These are phyloP conservation scores for Odontamblyopus rebecca DNA, from an alignment of 2,797 vertebrate genomes.

Conservation along the genomic window DNA sequence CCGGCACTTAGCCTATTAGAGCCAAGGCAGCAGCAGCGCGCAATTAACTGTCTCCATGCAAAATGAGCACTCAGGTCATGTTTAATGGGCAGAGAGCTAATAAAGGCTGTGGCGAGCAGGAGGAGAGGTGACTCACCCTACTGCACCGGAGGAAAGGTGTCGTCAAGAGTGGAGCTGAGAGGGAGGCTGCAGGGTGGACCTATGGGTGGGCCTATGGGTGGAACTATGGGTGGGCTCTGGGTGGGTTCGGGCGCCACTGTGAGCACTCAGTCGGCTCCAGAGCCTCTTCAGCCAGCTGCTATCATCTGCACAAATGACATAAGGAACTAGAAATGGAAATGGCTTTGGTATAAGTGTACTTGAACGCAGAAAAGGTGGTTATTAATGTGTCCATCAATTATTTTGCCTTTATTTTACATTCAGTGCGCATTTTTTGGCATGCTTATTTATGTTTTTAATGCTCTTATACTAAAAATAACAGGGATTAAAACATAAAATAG, in stretches of 20 bases:
- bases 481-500: too few relatives aligned
- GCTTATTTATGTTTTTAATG: too few relatives aligned
- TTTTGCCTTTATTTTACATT: too few relatives aligned
- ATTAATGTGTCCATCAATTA: too few relatives aligned
- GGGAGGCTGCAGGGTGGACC: slow-evolving; percentile 9
- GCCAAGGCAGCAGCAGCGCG: slow-evolving; percentile 48
- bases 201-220: neutral
- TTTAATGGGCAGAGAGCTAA: slow-evolving; percentile 75
- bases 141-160: slow-evolving; percentile 43
- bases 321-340: neutral
- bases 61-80: slow-evolving; percentile 75
- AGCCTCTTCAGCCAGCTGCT: slow-evolving; percentile 34
- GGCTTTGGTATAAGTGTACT: neutral
- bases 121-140: slow-evolving; percentile 62
- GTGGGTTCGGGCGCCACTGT: slow-evolving; percentile 5
- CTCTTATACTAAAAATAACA: too few relatives aligned
- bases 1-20: slow-evolving; percentile 69
- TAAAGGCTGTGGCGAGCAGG: slow-evolving; percentile 53
- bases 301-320: neutral
- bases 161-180: slow-evolving; percentile 45
- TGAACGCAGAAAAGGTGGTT: neutral
- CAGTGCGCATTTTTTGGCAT: too few relatives aligned
- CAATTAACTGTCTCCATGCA: slow-evolving; percentile 75
- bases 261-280: slow-evolving; percentile 44
- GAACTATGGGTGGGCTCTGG: neutral